Conservation (phyloP, 1,140 invertebrate genomes). For the Philopotamus ludificatus region DNA sequence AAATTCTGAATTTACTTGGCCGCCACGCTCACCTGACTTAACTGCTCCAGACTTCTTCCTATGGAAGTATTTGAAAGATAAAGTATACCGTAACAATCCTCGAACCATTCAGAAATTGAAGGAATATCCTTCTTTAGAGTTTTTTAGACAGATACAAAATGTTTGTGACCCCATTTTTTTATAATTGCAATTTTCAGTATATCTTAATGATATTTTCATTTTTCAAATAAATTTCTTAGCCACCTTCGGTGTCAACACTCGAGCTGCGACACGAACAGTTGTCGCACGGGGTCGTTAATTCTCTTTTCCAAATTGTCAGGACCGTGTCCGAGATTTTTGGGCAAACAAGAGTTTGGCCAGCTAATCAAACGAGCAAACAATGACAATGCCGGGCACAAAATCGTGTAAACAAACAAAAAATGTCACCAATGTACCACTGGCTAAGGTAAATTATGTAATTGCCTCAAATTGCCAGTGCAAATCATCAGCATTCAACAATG, state of each 20-base stretch:
- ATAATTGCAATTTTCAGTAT: too few species aligned
- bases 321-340: slow-evolving; percentile 8
- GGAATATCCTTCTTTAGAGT: neutral
- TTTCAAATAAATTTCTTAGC: too few species aligned
- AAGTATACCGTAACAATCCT: too few species aligned
- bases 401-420: slow-evolving; percentile 27
- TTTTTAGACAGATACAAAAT: neutral
- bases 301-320: slow-evolving; percentile 12
- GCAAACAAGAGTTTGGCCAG: slow-evolving; percentile 29
- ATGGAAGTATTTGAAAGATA: too few species aligned
- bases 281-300: slow-evolving; percentile 29
- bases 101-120: too few species aligned
- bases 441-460: slow-evolving; percentile 29
- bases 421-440: slow-evolving; percentile 18
- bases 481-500: slow-evolving; percentile 6
- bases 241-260: neutral
- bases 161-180: too few species aligned
- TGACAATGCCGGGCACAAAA: slow-evolving; percentile 31
- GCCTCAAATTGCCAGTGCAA: slow-evolving; percentile 17
- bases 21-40: too few species aligned
- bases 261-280: slow-evolving; percentile 12
- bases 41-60: too few species aligned
- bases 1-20: too few species aligned
- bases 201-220: too few species aligned
- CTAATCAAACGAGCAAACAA: slow-evolving; percentile 25